A percentile compares a stretch with the other conserved stretches of the same genome.
These are phyloP conservation scores for Periparus ater DNA, from an alignment of 2,797 vertebrate species.

Conservation along the genomic window DNA sequence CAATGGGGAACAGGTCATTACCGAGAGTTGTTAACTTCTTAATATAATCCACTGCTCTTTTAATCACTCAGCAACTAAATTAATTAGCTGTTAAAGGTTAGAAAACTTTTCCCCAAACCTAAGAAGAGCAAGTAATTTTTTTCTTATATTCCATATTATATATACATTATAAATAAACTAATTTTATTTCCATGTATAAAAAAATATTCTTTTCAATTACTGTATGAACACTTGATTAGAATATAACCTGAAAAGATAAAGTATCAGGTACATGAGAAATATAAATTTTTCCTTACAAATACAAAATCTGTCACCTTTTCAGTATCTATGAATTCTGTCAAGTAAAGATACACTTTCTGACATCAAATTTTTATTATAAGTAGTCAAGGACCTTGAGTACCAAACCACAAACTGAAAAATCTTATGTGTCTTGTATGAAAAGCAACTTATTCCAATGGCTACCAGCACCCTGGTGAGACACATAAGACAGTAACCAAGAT, in stretches of 20 bases:
- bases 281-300: not conserved
- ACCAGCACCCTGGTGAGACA: not conserved
- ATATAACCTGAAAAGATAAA: not conserved
- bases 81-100: conserved; percentile 29
- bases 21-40: conserved; percentile 63
- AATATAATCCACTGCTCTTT: conserved; percentile 48
- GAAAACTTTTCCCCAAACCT: not conserved
- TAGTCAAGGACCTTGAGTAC: not conserved
- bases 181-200: not conserved
- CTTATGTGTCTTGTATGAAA: not conserved
- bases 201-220: not conserved
- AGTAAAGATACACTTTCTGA: not conserved
- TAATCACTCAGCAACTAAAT: conserved; percentile 52
- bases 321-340: not conserved
- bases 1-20: conserved; percentile 46
- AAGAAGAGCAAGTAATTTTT: not conserved
- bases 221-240: not conserved
- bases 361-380: not conserved
- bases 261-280: not conserved
- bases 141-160: not conserved
- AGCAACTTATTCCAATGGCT: not conserved
- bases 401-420: not conserved
- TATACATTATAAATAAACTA: not conserved
- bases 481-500: not conserved
- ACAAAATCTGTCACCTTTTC: not conserved